Evolutionary conservation across 1,140 invertebrate genomes (phyloP).

Genomic region (Drosophila santomea): DNA sequence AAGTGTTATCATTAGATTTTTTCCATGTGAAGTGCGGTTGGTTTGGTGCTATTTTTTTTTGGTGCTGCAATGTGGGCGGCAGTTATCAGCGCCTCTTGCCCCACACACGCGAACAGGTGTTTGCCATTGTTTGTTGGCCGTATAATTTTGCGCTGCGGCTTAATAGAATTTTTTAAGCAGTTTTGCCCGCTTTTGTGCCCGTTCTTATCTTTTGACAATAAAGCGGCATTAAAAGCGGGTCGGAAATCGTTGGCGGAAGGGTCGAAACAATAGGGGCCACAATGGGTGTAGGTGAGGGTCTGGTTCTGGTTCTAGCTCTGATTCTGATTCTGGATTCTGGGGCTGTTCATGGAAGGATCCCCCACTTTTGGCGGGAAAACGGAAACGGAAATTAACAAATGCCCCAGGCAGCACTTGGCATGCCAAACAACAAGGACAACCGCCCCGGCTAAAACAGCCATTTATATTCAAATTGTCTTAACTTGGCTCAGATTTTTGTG

Average conservation of each 20-base stretch:
- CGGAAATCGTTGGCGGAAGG: conserved; percentile 22
- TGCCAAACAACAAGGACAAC: conserved; percentile 40
- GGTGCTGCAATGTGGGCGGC: conserved; percentile 12
- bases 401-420: conserved; percentile 68
- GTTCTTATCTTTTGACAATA: conserved; percentile 72
- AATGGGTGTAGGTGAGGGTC: neutral
- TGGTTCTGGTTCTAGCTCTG: too few species aligned
- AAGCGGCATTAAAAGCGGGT: conserved; percentile 67
- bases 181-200: conserved; percentile 56
- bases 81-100: conserved; percentile 24
- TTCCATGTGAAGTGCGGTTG: neutral
- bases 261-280: conserved; percentile 48
- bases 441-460: conserved; percentile 49
- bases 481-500: conserved; percentile 46
- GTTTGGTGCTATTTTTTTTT: neutral
- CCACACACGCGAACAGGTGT: conserved; percentile 45
- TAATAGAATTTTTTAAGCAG: conserved; percentile 44
- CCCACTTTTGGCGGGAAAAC: conserved; percentile 2
- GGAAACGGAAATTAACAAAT: conserved; percentile 74
- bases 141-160: conserved; percentile 31
- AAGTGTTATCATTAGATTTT: neutral
- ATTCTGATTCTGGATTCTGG: too few species aligned
- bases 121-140: conserved; percentile 49
- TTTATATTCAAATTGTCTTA: conserved; percentile 75
- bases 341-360: too few species aligned